Base-by-base conservation (phyloP, 2,113 vertebrate species). In the Megaptera novaeangliae region DNA sequence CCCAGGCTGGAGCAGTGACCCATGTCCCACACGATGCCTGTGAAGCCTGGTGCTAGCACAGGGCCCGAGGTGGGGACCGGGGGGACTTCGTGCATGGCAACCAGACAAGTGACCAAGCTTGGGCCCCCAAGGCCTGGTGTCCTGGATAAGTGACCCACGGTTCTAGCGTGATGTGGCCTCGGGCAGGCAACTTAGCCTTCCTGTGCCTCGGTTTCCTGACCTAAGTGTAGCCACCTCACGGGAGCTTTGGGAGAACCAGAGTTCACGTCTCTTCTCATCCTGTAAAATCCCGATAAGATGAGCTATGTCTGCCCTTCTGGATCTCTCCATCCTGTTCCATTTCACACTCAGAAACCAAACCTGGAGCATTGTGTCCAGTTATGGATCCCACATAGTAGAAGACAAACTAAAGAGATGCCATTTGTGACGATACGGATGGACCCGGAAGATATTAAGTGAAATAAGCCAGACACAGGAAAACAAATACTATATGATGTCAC, bases 351-450 rank as follows among this genome's bases (percentile, higher is more conserved):
- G 20, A 52, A 78, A 55, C 31, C 75, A 55, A 8, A 52, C 11
- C 34, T 2, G 49, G 46, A 78, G 6, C 49, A 8, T 12, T 14
- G 21, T 55, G 75, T 4, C 31, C 18, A n/a, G 49, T 13, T 55
- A 14, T 0, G 6, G 75, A 55, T 14, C 0, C 0, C 31, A 31
- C 29, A 31, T 6, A 64, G 63, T 31, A 63, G 61, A 63, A 64
- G 29, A 64, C 63, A 78, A n/a, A 34, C 31, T n/a, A 25, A n/a
- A 31, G 46, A 55, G 75, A 23, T 14, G 49, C 71, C 0, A 1
- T 23, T 23, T 1, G 0, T 0, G 13, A n/a, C 6, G 8, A 23
- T 13, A 23, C 0, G 6, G 3, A 3, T 18, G 27, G 14, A 18
- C 25, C 72, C 8, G 9, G 41, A 75, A 14, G 72, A 31, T 27